These are phyloP conservation scores for Terrapene triunguis DNA, from an alignment of 2,113 vertebrate species.

Conservation along the genomic window DNA sequence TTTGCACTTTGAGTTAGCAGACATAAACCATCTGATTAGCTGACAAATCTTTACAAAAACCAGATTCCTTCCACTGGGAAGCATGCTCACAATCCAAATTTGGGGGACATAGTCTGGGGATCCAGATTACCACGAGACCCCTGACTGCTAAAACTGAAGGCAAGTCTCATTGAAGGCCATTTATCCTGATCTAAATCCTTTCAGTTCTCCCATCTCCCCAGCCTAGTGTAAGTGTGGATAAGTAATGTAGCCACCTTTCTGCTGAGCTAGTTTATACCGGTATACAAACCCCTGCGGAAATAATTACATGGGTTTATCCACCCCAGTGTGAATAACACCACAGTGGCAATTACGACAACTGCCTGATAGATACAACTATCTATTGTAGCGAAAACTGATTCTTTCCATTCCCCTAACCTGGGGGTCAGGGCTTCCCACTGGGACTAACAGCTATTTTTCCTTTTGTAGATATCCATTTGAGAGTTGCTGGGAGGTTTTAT, in stretches of 20 bases:
- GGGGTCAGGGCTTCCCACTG: conserved; percentile 53
- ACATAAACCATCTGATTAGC: neutral
- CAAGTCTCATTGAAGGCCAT: neutral
- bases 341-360: conserved; percentile 67
- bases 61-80: neutral
- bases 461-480: conserved; percentile 44
- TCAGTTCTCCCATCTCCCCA: conserved; percentile 3
- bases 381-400: conserved; percentile 43
- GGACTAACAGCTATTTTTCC: conserved; percentile 55
- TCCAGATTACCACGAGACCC: neutral
- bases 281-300: conserved; percentile 60
- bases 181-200: conserved; percentile 13
- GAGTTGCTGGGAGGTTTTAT: conserved; percentile 44
- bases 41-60: neutral
- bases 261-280: conserved; percentile 38
- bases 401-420: conserved; percentile 52
- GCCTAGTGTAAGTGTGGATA: conserved; percentile 27
- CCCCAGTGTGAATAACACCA: conserved; percentile 57
- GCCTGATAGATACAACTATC: conserved; percentile 40
- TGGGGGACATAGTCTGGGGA: neutral
- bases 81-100: neutral
- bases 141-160: conserved; percentile 11
- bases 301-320: conserved; percentile 64
- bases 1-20: neutral
- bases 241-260: conserved; percentile 46